A percentile compares a stretch with the other conserved stretches of the same genome.
Evolutionary conservation across 2,113 vertebrate species (phyloP).

Genomic region (Pyrgilauda ruficollis): DNA sequence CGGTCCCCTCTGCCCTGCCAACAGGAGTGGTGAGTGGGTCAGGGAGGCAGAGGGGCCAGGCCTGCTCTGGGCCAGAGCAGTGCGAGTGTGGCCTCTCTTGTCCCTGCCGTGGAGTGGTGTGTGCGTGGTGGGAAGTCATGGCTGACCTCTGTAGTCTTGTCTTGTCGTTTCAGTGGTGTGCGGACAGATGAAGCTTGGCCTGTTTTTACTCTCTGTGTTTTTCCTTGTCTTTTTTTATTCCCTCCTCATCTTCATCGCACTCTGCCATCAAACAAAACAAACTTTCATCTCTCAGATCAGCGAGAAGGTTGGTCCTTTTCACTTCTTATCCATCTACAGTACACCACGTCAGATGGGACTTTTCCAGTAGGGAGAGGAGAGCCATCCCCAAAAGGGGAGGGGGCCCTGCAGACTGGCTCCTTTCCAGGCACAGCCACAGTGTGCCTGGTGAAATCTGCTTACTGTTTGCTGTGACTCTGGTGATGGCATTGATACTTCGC

Average conservation of each 20-base stretch:
- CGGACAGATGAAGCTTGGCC: slow-evolving; percentile 92
- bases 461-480: slow-evolving; percentile 61
- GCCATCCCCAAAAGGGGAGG: slow-evolving; percentile 67
- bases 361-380: slow-evolving; percentile 79
- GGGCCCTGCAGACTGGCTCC: slow-evolving; percentile 58
- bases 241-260: slow-evolving; percentile 92
- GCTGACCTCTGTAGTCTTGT: slow-evolving; percentile 75
- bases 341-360: slow-evolving; percentile 79
- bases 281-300: slow-evolving; percentile 98
- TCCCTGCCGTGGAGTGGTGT: background rate
- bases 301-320: slow-evolving; percentile 99
- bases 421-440: slow-evolving; percentile 64
- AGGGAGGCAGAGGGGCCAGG: background rate
- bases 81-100: accelerated
- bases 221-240: slow-evolving; percentile 91
- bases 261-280: slow-evolving; percentile 91
- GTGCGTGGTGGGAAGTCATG: slow-evolving; percentile 44
- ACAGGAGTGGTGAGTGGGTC: background rate
- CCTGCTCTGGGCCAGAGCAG: background rate
- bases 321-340: slow-evolving; percentile 86
- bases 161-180: slow-evolving; percentile 79
- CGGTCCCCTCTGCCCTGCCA: slow-evolving; percentile 5
- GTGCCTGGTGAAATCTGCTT: slow-evolving; percentile 59
- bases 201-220: slow-evolving; percentile 99
- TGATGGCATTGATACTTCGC: slow-evolving; percentile 51